Evolutionary conservation across 2,113 vertebrate species (phyloP).

Genomic region (Clinocottus analis): DNA sequence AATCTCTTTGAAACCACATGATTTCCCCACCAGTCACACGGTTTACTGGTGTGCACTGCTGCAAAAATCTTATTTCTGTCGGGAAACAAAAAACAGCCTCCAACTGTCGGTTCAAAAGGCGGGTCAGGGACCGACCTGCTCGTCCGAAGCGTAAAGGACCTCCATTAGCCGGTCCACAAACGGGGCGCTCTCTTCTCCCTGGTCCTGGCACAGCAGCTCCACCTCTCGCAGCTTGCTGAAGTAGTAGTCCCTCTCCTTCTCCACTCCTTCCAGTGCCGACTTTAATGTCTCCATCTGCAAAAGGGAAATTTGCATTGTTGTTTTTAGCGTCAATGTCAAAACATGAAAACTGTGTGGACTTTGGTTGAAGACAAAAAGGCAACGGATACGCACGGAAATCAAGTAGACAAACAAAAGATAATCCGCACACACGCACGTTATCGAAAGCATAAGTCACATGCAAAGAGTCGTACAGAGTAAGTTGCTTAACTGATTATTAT

Average conservation of each 20-base stretch:
- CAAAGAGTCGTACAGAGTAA: not conserved
- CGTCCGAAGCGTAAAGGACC: conserved; percentile 94
- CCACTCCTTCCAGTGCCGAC: conserved; percentile 95
- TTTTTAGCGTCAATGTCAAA: not conserved
- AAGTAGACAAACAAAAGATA: not conserved
- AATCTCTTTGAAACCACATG: conserved; percentile 20
- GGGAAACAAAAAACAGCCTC: not conserved
- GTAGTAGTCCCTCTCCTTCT: conserved; percentile 99
- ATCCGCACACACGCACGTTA: too few relatives aligned
- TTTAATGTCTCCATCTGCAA: conserved; percentile 95
- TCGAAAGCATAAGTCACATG: not conserved
- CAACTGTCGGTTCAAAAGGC: not conserved
- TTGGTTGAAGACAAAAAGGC: not conserved
- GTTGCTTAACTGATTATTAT: not conserved
- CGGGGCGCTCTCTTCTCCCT: conserved; percentile 91
- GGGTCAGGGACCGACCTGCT: conserved; percentile 86
- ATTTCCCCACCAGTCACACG: conserved; percentile 20
- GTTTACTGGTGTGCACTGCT: not conserved
- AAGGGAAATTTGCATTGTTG: not conserved
- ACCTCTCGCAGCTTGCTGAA: conserved; percentile 98
- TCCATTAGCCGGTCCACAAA: conserved; percentile 97
- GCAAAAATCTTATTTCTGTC: not conserved
- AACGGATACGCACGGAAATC: not conserved
- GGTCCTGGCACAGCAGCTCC: conserved; percentile 96
- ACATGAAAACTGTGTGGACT: not conserved